These are phyloP conservation scores for Incurvaria masculella DNA, from an alignment of 2,888 invertebrate genomes.

Conservation along the genomic window DNA sequence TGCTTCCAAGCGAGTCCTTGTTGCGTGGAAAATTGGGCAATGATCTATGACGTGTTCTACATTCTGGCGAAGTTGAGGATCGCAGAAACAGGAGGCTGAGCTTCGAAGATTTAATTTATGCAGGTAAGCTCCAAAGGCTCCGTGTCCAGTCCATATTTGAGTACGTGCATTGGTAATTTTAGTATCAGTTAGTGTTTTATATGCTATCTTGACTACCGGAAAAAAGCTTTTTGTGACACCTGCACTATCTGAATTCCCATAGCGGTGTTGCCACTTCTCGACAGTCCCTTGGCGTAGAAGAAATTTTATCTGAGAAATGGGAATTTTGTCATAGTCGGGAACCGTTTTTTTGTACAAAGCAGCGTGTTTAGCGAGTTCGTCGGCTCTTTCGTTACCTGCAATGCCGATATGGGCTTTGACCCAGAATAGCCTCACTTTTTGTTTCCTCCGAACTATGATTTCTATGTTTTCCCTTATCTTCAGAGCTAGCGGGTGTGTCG, in stretches of 20 bases:
- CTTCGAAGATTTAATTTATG: too few relatives aligned
- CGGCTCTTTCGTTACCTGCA: background rate
- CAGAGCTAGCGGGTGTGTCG: background rate
- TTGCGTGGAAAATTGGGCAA: too few relatives aligned
- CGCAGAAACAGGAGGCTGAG: too few relatives aligned
- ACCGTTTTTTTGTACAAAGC: background rate
- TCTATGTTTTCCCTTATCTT: background rate
- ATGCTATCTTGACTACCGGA: background rate
- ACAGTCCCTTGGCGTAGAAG: background rate
- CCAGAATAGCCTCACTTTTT: background rate
- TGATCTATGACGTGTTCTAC: too few relatives aligned
- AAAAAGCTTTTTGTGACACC: background rate
- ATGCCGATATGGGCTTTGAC: background rate
- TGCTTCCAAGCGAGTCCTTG: too few relatives aligned
- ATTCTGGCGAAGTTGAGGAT: too few relatives aligned
- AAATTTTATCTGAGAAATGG: background rate
- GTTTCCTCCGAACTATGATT: background rate
- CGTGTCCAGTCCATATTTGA: background rate
- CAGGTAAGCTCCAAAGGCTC: too few relatives aligned
- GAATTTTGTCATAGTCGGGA: background rate
- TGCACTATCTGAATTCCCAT: background rate
- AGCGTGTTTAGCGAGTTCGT: background rate
- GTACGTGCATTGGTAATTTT: background rate
- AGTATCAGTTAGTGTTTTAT: background rate
- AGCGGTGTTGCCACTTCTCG: background rate